A percentile compares a stretch with the other conserved stretches of the same genome.
Evolutionary conservation across 1,140 invertebrate species (phyloP).

Genomic region (Drosophila subpulchrella): DNA sequence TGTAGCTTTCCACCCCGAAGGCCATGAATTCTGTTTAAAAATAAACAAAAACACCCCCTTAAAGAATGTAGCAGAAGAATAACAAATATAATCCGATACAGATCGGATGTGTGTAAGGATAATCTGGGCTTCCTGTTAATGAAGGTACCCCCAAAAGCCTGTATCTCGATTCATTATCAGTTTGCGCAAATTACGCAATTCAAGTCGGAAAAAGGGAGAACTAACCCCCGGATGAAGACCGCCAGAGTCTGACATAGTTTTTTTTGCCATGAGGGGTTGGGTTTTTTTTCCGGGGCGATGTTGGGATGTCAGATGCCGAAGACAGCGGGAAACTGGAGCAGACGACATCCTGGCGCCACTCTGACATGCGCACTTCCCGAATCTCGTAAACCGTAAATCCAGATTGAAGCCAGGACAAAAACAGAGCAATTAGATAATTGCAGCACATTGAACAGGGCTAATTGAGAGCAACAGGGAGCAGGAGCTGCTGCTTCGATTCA

Average conservation of each 20-base stretch:
- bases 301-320: slow-evolving; percentile 22
- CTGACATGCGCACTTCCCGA: slow-evolving; percentile 66
- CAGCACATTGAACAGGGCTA: slow-evolving; percentile 37
- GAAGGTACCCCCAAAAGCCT: slow-evolving; percentile 18
- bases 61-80: slow-evolving; percentile 13
- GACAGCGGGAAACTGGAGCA: slow-evolving; percentile 73
- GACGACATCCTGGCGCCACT: slow-evolving; percentile 74
- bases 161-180: slow-evolving; percentile 62
- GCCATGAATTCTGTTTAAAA: background rate
- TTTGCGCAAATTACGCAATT: slow-evolving; percentile 70
- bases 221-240: slow-evolving; percentile 24
- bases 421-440: slow-evolving; percentile 73
- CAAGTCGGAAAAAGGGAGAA: slow-evolving; percentile 27
- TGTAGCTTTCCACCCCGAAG: slow-evolving; percentile 23
- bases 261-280: background rate
- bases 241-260: slow-evolving; percentile 71
- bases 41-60: slow-evolving; percentile 10
- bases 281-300: background rate
- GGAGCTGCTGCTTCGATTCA: slow-evolving; percentile 12
- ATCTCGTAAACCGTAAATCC: slow-evolving; percentile 47
- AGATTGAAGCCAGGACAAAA: slow-evolving; percentile 38
- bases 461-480: slow-evolving; percentile 29
- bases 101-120: slow-evolving; percentile 67
- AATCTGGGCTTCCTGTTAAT: slow-evolving; percentile 66
- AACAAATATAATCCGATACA: slow-evolving; percentile 65